These are phyloP conservation scores for Alca torda DNA, from an alignment of 2,797 vertebrate species.

Conservation along the genomic window DNA sequence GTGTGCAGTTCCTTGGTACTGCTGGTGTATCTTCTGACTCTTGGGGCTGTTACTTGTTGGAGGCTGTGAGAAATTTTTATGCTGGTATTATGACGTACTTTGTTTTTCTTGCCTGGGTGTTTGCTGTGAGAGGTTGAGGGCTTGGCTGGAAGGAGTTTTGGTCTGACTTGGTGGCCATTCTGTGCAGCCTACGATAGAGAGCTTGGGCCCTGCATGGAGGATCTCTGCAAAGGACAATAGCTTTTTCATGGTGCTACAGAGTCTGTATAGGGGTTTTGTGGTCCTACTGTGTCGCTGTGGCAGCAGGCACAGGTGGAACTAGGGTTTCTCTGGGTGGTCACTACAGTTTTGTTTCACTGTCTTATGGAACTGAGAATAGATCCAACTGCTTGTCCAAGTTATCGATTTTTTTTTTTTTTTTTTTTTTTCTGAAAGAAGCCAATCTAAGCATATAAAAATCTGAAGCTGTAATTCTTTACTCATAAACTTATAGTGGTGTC, in stretches of 20 bases:
- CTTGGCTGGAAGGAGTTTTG: not conserved
- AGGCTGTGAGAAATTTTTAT: not conserved
- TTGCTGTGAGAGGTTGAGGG: rapidly evolving
- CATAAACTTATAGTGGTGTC: rapidly evolving
- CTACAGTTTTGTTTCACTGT: not conserved
- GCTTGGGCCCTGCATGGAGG: too few relatives aligned
- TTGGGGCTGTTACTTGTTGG: not conserved
- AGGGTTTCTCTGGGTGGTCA: not conserved
- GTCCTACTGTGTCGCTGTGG: rapidly evolving
- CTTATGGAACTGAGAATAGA: not conserved
- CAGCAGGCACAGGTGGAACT: not conserved
- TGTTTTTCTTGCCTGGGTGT: rapidly evolving
- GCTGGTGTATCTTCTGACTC: rapidly evolving
- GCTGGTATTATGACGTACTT: rapidly evolving
- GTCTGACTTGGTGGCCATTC: rapidly evolving
- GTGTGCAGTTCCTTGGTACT: rapidly evolving
- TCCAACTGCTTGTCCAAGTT: rapidly evolving
- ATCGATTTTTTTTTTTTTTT: too few relatives aligned
- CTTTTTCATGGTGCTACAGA: rapidly evolving
- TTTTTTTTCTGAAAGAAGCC: not conserved
- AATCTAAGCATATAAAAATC: not conserved
- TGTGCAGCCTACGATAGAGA: rapidly evolving
- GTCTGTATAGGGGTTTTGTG: rapidly evolving
- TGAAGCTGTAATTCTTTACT: not conserved
- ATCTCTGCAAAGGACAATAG: rapidly evolving